phyloP scores from a whole-genome alignment of 2,113 vertebrate genomes.

The Pelusios castaneus region DNA sequence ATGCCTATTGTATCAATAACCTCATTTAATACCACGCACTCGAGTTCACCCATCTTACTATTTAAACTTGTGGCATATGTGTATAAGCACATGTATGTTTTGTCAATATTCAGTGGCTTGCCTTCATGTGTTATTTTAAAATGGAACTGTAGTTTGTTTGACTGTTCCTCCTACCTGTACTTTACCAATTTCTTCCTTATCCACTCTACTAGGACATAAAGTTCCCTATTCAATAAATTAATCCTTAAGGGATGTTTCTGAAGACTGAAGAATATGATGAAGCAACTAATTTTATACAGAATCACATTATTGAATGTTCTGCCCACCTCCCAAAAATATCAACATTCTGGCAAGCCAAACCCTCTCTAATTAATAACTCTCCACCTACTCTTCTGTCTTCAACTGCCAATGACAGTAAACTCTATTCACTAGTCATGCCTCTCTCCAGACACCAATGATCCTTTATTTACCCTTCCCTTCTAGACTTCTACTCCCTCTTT shows the following conservation, averaged over 20 bases:
- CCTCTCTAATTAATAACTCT: background rate
- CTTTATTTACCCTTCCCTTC: background rate
- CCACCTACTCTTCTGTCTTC: background rate
- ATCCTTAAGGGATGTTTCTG: background rate
- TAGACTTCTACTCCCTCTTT: background rate
- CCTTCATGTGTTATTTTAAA: too few relatives aligned
- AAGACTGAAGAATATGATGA: background rate
- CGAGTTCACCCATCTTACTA: too few relatives aligned
- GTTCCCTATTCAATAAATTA: too few relatives aligned
- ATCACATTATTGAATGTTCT: rapidly evolving
- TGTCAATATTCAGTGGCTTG: too few relatives aligned
- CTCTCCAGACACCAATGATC: background rate
- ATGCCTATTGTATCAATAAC: too few relatives aligned
- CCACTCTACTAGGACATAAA: too few relatives aligned
- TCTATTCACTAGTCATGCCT: background rate
- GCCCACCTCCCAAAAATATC: background rate
- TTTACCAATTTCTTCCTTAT: too few relatives aligned
- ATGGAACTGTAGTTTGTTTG: too few relatives aligned
- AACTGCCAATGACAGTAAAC: background rate
- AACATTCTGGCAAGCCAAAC: background rate
- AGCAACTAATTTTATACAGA: background rate
- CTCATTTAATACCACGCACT: too few relatives aligned
- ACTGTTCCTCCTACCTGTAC: too few relatives aligned
- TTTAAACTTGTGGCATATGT: too few relatives aligned
- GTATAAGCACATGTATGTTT: too few relatives aligned